Evolutionary conservation across 2,888 invertebrate species (phyloP).

Genomic region (Nymphalis urticae): DNA sequence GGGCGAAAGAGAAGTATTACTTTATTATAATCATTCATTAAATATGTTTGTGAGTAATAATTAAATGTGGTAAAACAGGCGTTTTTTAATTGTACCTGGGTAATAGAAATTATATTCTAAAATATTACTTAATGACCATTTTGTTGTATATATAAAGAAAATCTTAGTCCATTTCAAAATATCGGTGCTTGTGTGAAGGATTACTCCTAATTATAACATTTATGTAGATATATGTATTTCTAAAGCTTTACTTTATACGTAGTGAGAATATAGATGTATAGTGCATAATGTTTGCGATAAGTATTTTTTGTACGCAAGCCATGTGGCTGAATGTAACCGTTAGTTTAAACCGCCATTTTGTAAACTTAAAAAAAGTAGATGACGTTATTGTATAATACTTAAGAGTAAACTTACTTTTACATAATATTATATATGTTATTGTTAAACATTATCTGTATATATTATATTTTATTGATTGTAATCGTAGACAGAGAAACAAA

Average conservation of each 20-base stretch:
- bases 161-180: constrained; percentile 76
- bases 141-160: constrained; percentile 50
- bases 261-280: constrained; percentile 47
- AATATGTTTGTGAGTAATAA: background rate
- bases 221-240: constrained; percentile 44
- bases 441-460: constrained; percentile 1
- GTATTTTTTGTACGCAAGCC: constrained; percentile 43
- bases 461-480: constrained; percentile 10
- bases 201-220: constrained; percentile 66
- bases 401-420: constrained; percentile 27
- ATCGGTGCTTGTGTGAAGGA: constrained; percentile 78
- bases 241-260: constrained; percentile 57
- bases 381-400: constrained; percentile 22
- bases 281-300: constrained; percentile 42
- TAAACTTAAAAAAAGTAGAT: constrained; percentile 26
- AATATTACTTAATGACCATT: constrained; percentile 52
- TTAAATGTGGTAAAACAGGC: background rate
- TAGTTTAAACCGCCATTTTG: constrained; percentile 36
- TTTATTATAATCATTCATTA: background rate
- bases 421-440: constrained; percentile 23
- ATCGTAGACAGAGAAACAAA: too few relatives aligned
- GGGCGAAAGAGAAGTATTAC: background rate
- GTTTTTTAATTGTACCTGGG: constrained; percentile 57
- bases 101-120: constrained; percentile 69
- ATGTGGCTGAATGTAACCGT: background rate